A percentile compares a stretch with the other conserved stretches of the same genome.
phyloP scores from a whole-genome alignment of 1,140 invertebrate species.

The Apis laboriosa region DNA sequence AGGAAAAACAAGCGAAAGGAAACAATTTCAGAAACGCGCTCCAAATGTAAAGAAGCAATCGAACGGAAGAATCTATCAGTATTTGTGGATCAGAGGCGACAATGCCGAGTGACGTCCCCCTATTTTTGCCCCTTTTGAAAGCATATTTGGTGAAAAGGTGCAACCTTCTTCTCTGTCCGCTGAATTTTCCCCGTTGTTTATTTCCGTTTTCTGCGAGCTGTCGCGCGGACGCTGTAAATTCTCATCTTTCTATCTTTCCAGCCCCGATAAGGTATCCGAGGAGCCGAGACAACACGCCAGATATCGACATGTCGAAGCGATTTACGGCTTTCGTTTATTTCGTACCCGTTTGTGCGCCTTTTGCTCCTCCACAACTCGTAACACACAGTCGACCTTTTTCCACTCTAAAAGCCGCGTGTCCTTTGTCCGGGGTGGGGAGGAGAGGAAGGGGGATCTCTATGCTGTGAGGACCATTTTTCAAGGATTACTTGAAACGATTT shows the following conservation, averaged over 20 bases:
- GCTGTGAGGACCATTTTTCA: conserved; percentile 1
- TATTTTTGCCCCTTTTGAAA: conserved; percentile 12
- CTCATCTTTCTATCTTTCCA: conserved; percentile 61
- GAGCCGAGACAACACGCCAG: conserved; percentile 59
- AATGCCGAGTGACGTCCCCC: background rate
- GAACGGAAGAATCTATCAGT: background rate
- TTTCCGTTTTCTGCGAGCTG: conserved; percentile 41
- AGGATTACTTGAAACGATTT: conserved; percentile 7
- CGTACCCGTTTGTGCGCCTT: conserved; percentile 42
- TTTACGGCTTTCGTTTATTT: conserved; percentile 64
- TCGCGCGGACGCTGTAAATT: conserved; percentile 62
- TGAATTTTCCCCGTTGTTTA: conserved; percentile 43
- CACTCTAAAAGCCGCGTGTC: background rate
- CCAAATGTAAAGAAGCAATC: conserved; percentile 11
- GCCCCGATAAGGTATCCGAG: conserved; percentile 59
- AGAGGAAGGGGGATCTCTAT: background rate
- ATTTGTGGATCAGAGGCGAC: background rate
- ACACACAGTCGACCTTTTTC: conserved; percentile 9
- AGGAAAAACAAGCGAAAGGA: background rate
- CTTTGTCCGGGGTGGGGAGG: background rate
- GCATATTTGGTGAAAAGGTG: conserved; percentile 10
- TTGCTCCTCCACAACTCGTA: conserved; percentile 11
- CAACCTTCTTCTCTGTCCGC: conserved; percentile 20
- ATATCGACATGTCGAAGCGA: conserved; percentile 63
- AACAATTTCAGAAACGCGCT: background rate